Evolutionary conservation across 2,888 invertebrate genomes (phyloP).

Genomic region (Ischnura elegans): DNA sequence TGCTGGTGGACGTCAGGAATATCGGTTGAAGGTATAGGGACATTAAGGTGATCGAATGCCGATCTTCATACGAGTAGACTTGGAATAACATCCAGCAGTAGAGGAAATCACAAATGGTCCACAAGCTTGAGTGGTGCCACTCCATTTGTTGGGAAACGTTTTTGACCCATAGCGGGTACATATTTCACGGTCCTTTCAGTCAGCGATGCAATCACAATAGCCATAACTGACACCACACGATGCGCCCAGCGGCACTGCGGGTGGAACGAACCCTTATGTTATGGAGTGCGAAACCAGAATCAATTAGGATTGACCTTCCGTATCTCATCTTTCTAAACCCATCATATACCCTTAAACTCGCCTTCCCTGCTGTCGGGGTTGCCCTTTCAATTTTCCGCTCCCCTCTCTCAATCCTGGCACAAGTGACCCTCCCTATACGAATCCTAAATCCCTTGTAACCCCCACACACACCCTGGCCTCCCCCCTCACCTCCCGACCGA

Average conservation of each 20-base stretch:
- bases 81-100: too few relatives aligned
- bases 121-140: too few relatives aligned
- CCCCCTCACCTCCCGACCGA: background rate
- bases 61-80: too few relatives aligned
- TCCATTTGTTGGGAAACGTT: too few relatives aligned
- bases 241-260: background rate
- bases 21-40: too few relatives aligned
- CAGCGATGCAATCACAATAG: background rate
- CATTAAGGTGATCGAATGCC: too few relatives aligned
- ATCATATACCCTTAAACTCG: constrained; percentile 61
- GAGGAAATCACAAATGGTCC: too few relatives aligned
- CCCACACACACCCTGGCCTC: background rate
- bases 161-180: too few relatives aligned
- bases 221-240: constrained; percentile 13
- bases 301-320: constrained; percentile 63
- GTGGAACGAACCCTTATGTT: constrained; percentile 4
- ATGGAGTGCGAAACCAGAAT: constrained; percentile 65
- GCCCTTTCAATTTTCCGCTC: constrained; percentile 56
- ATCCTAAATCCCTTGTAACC: constrained; percentile 40
- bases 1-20: too few relatives aligned
- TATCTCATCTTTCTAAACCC: constrained; percentile 60
- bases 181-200: background rate
- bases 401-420: background rate
- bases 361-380: background rate
- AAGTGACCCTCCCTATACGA: background rate